phyloP scores from a whole-genome alignment of 2,888 invertebrate genomes.

The Eupeodes latifasciatus region DNA sequence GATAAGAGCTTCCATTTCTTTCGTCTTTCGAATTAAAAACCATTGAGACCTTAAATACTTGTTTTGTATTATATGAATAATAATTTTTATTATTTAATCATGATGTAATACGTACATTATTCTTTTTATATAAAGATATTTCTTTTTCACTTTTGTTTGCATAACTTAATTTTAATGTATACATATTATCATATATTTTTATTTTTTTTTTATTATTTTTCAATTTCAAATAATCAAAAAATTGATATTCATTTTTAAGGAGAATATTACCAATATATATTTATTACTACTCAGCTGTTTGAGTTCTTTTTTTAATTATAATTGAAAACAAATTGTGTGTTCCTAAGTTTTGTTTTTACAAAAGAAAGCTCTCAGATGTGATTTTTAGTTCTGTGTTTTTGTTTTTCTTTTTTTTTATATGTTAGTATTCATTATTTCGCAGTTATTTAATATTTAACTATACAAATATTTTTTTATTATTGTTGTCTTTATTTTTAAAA shows the following conservation, averaged over 20 bases:
- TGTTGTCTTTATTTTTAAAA: slow-evolving; percentile 52
- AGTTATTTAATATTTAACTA: slow-evolving; percentile 76
- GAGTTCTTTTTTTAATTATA: slow-evolving; percentile 34
- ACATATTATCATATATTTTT: slow-evolving; percentile 48
- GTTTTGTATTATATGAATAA: slow-evolving; percentile 64
- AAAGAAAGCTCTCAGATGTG: slow-evolving; percentile 71
- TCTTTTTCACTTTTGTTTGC: slow-evolving; percentile 35
- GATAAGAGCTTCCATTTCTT: neutral
- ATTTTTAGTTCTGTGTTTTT: slow-evolving; percentile 76
- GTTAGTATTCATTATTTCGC: slow-evolving; percentile 74
- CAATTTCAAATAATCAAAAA: slow-evolving; percentile 71
- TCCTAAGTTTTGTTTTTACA: slow-evolving; percentile 62
- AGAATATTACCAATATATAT: slow-evolving; percentile 35
- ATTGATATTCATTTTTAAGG: slow-evolving; percentile 58
- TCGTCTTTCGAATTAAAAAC: neutral
- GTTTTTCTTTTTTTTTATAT: slow-evolving; percentile 68
- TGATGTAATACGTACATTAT: slow-evolving; percentile 61
- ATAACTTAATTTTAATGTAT: slow-evolving; percentile 70
- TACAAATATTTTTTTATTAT: slow-evolving; percentile 70
- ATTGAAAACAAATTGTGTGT: slow-evolving; percentile 31
- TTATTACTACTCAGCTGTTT: slow-evolving; percentile 40
- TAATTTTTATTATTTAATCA: slow-evolving; percentile 72
- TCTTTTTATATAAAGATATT: slow-evolving; percentile 55
- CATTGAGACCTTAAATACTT: slow-evolving; percentile 10
- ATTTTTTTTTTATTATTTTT: slow-evolving; percentile 41